Percentiles rank a stretch among this genome's conserved stretches.
Conservation (phyloP, 2,888 invertebrate species). For the Harpalus rubripes region DNA sequence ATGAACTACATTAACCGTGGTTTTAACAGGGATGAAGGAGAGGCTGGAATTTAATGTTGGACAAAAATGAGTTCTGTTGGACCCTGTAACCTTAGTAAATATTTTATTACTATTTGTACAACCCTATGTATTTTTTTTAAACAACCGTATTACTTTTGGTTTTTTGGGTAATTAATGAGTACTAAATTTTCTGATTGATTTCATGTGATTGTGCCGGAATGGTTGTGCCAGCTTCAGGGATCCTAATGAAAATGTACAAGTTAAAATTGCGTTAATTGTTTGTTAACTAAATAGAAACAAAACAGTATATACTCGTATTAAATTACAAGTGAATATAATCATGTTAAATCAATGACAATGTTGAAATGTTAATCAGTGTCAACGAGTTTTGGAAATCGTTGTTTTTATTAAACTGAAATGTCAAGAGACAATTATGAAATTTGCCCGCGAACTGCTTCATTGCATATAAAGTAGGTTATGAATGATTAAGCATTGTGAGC, state of each 20-base stretch:
- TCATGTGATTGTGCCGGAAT: too few relatives aligned
- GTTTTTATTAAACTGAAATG: conserved; percentile 17
- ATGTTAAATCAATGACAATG: conserved; percentile 11
- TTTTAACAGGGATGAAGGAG: too few relatives aligned
- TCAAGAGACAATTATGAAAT: conserved; percentile 26
- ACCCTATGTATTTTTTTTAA: too few relatives aligned
- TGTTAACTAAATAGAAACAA: neutral
- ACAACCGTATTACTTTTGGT: too few relatives aligned
- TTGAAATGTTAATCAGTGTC: neutral
- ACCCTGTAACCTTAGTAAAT: too few relatives aligned
- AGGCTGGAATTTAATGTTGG: too few relatives aligned
- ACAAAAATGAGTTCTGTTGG: too few relatives aligned
- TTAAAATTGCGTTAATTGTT: conserved; percentile 1
- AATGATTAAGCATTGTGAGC: conserved; percentile 22
- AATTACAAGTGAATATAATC: conserved; percentile 4
- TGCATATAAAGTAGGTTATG: conserved; percentile 32
- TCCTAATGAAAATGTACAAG: neutral
- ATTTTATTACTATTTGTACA: too few relatives aligned
- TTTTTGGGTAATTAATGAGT: too few relatives aligned
- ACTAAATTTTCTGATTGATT: too few relatives aligned
- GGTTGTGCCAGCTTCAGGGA: too few relatives aligned
- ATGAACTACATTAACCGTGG: too few relatives aligned
- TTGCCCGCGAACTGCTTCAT: conserved; percentile 23
- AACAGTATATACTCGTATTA: neutral
- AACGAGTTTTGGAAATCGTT: neutral